Conservation (phyloP, 23 tunicate genomes). For the Ascidia mentula region DNA sequence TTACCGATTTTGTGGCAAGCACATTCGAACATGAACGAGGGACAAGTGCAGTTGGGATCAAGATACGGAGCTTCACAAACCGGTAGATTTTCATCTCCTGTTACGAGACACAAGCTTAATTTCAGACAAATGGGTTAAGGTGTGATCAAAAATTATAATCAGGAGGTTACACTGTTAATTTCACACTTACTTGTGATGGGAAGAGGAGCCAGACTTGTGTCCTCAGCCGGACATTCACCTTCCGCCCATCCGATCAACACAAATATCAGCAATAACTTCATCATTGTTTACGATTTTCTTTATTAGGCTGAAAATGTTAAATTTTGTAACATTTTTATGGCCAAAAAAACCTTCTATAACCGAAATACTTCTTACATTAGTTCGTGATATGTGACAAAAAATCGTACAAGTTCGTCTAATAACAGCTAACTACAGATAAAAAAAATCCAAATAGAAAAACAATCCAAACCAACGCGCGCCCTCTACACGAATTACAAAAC, state of each 20-base stretch:
- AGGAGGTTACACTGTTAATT: background rate
- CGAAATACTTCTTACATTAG: background rate
- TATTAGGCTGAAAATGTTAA: background rate
- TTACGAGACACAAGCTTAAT: background rate
- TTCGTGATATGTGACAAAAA: too few relatives aligned
- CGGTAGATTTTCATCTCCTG: background rate
- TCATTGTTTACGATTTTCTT: background rate
- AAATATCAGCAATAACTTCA: background rate
- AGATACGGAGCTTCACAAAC: background rate
- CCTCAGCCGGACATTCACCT: conserved; percentile 2
- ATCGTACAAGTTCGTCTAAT: too few relatives aligned
- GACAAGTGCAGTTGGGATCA: background rate
- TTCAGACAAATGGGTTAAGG: background rate
- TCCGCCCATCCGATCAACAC: background rate
- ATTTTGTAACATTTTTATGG: background rate
- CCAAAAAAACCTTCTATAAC: background rate
- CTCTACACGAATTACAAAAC: background rate
- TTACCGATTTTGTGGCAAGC: background rate
- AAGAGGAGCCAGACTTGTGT: background rate
- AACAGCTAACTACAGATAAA: too few relatives aligned
- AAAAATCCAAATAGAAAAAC: background rate
- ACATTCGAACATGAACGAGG: background rate
- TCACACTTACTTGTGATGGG: background rate
- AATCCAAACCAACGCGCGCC: background rate
- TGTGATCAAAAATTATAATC: background rate